Percentiles rank a stretch among this genome's conserved stretches.
These are phyloP conservation scores for Drosophila tanythrix DNA, from an alignment of 2,888 invertebrate species.

Conservation along the genomic window DNA sequence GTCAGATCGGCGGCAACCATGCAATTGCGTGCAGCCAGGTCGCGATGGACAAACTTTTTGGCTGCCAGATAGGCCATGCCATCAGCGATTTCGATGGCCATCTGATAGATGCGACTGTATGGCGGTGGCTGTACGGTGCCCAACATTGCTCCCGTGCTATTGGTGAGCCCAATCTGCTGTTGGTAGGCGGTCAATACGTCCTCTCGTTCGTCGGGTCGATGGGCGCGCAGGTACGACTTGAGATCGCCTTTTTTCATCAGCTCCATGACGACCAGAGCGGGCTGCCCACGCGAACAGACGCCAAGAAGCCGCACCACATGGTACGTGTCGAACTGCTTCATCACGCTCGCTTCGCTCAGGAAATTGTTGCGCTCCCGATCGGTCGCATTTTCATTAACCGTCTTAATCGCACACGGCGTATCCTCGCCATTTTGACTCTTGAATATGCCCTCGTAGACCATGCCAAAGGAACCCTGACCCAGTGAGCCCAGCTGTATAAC, in stretches of 20 bases:
- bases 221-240: constrained; percentile 94
- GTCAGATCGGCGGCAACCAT: constrained; percentile 96
- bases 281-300: constrained; percentile 96
- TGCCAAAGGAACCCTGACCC: constrained; percentile 91
- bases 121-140: constrained; percentile 87
- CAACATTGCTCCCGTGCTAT: constrained; percentile 8
- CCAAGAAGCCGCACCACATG: constrained; percentile 97
- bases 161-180: constrained; percentile 48
- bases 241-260: constrained; percentile 97
- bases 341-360: constrained; percentile 96
- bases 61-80: constrained; percentile 99
- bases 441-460: constrained; percentile 93
- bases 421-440: constrained; percentile 86
- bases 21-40: constrained; percentile 97
- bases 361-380: constrained; percentile 95
- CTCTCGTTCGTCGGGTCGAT: constrained; percentile 91
- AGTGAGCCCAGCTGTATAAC: constrained; percentile 91
- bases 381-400: constrained; percentile 95
- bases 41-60: constrained; percentile 97
- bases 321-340: constrained; percentile 96
- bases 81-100: constrained; percentile 98
- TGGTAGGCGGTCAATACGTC: constrained; percentile 72
- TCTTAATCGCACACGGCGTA: constrained; percentile 94
- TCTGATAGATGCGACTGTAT: constrained; percentile 90
- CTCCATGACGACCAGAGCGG: constrained; percentile 98